Base-by-base conservation (phyloP, 2,888 invertebrate genomes). In the Plebejus argus region DNA sequence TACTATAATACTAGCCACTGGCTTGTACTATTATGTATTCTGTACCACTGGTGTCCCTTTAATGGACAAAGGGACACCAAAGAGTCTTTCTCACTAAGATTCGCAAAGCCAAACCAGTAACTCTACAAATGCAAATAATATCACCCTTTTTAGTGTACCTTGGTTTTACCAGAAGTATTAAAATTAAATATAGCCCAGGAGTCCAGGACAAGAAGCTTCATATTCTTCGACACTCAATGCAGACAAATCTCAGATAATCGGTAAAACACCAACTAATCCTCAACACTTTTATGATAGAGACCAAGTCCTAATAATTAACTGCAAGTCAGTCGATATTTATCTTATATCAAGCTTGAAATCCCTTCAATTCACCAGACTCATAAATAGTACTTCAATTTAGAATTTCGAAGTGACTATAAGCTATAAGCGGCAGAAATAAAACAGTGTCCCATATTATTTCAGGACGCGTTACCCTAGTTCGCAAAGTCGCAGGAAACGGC, bases 371-470 rank as follows among this genome's bases (percentile, higher is more conserved):
- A 45, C 45, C 45, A 45, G 45, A 45, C 45, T 45, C 12, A 35
- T 6, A 39, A 12, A 45, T 45, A 3, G 12, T 12, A 10, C 3
- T 45, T 12, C 12, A 10, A 45, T 45, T 45, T 12, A 45, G 10
- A 10, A 45, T 45, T 45, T 12, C 45, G 8, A 45, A 45, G 45
- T 12, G 45, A 45, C 45, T 45, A 45, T 53, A 3, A 18, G 12
- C 49, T 4, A 15, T 49, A 61, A 23, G 23, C 4, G 3, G 20
- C 7, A 23, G n/a, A 66, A 66, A 33, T 28, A 66, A 66, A 18
- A 66, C 66, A 66, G 28, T 33, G 18, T 66, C 66, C 28, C 28
- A 28, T 66, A 66, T 66, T 66, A 66, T 66, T 66, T 66, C 66
- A 28, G 28, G 66, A 66, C 28, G 66, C 28, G 28, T 61, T 61